Percentiles rank a stretch among this genome's conserved stretches.
Evolutionary conservation across 2,797 vertebrate species (phyloP).

Genomic region (Hippoglossus hippoglossus): DNA sequence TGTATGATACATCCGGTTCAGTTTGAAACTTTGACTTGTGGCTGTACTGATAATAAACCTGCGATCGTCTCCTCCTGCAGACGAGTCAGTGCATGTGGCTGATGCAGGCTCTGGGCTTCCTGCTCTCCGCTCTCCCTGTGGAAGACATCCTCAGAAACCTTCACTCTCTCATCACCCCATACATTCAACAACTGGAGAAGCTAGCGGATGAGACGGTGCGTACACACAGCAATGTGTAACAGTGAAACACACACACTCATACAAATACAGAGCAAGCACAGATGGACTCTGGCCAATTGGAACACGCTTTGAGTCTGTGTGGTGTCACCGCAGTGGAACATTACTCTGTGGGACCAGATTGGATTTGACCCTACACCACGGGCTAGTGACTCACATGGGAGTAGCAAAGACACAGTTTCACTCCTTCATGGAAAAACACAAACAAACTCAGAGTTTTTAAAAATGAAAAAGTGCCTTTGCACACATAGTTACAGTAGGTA

Average conservation of each 20-base stretch:
- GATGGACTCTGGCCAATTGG: slow-evolving; percentile 71
- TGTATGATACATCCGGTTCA: too few relatives aligned
- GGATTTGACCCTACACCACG: slow-evolving; percentile 74
- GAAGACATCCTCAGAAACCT: slow-evolving; percentile 98
- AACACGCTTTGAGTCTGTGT: slow-evolving; percentile 75
- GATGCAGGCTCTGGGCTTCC: slow-evolving; percentile 98
- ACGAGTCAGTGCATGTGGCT: slow-evolving; percentile 99
- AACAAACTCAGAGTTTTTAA: slow-evolving; percentile 16
- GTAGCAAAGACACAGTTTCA: slow-evolving; percentile 44
- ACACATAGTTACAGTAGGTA: slow-evolving; percentile 26
- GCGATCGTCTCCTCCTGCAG: slow-evolving; percentile 73
- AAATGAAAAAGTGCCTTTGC: slow-evolving; percentile 25
- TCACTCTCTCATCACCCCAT: slow-evolving; percentile 97
- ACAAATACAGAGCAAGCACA: slow-evolving; percentile 28
- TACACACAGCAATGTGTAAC: slow-evolving; percentile 26
- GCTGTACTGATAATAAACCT: slow-evolving; percentile 14
- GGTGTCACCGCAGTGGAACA: slow-evolving; percentile 79
- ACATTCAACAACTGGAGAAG: slow-evolving; percentile 99
- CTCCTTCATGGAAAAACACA: slow-evolving; percentile 20
- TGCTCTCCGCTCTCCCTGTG: slow-evolving; percentile 96
- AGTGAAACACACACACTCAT: not conserved
- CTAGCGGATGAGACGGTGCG: slow-evolving; percentile 94
- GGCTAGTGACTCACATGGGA: slow-evolving; percentile 69
- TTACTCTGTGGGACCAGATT: slow-evolving; percentile 86
- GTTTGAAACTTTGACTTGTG: not conserved